phyloP scores from a whole-genome alignment of 2,113 vertebrate species.

The Ceyx cyanopectus region DNA sequence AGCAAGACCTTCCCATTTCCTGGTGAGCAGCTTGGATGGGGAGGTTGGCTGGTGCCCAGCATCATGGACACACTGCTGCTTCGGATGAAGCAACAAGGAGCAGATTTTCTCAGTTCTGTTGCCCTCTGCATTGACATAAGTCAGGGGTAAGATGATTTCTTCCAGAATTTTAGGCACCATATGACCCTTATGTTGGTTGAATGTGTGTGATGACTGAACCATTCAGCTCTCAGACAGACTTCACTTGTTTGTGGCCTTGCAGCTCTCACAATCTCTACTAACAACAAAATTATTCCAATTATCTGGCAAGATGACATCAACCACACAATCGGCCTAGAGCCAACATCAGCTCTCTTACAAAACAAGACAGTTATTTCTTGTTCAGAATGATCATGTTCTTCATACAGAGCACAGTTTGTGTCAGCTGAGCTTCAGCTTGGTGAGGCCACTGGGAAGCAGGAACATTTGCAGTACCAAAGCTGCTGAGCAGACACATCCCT shows the following conservation, averaged over 20 bases:
- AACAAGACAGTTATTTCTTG: background rate
- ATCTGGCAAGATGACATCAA: conserved; percentile 9
- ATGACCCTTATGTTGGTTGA: background rate
- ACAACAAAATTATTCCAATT: background rate
- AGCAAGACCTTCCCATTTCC: background rate
- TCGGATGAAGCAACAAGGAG: background rate
- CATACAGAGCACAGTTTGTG: background rate
- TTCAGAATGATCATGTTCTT: background rate
- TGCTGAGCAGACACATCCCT: background rate
- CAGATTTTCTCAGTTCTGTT: background rate
- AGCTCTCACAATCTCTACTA: background rate
- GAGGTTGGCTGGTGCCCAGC: background rate
- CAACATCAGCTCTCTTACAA: background rate
- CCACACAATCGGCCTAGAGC: background rate
- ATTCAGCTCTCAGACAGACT: background rate
- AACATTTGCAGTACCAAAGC: background rate
- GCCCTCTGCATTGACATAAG: background rate
- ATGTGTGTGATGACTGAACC: background rate
- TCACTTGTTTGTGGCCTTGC: background rate
- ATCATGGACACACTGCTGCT: background rate
- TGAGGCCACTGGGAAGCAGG: background rate
- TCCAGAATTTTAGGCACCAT: background rate
- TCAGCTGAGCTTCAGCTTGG: background rate
- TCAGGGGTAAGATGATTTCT: background rate
- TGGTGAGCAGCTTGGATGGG: background rate